A percentile compares a stretch with the other conserved stretches of the same genome.
These are phyloP conservation scores for Ardeotis arabs DNA, from an alignment of 2,113 vertebrate species.

Conservation along the genomic window DNA sequence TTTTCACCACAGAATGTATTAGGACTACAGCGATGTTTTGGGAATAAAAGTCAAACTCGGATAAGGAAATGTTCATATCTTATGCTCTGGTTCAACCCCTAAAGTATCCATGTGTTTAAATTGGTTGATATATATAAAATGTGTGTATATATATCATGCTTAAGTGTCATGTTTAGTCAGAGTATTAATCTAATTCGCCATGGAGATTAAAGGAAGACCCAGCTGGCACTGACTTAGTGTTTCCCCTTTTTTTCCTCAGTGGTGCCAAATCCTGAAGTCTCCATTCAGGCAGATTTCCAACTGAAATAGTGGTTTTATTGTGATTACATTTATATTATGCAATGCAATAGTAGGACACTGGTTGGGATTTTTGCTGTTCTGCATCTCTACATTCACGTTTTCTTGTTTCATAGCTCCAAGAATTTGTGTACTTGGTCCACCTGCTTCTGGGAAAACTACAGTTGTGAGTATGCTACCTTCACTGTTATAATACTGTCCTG, in stretches of 20 bases:
- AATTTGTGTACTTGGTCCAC: conserved; percentile 84
- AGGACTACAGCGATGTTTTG: not conserved
- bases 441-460: conserved; percentile 84
- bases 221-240: not conserved
- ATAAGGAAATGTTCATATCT: not conserved
- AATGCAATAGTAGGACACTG: not conserved
- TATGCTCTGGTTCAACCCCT: not conserved
- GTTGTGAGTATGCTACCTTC: conserved; percentile 74
- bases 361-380: not conserved
- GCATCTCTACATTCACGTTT: conserved; percentile 15
- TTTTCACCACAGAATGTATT: not conserved
- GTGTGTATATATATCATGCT: not conserved
- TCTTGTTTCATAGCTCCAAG: conserved; percentile 72
- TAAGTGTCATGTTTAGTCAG: not conserved
- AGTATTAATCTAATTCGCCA: not conserved
- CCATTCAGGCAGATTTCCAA: not conserved
- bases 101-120: not conserved
- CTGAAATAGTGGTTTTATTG: not conserved
- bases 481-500: not conserved
- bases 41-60: not conserved
- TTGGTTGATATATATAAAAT: not conserved
- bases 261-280: not conserved
- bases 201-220: not conserved
- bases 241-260: not conserved
- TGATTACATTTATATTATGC: not conserved